Conservation (phyloP, 2,113 vertebrate species). For the Thermophis baileyi region DNA sequence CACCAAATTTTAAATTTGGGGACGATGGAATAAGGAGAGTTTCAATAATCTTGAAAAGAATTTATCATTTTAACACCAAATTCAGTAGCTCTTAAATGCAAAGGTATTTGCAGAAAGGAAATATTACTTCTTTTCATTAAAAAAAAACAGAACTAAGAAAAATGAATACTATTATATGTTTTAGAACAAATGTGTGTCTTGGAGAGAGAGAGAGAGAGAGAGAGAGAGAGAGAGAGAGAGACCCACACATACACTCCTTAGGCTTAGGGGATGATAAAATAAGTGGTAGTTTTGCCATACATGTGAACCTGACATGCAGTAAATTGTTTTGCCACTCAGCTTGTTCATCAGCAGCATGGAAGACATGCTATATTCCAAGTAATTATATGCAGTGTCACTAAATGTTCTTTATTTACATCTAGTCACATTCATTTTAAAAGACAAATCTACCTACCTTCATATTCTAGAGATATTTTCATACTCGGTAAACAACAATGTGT, state of each 20-base stretch:
- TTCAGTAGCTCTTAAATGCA: neutral
- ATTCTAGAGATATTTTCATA: neutral
- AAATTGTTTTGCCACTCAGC: neutral
- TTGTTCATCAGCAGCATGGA: neutral
- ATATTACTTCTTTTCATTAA: neutral
- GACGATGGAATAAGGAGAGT: neutral
- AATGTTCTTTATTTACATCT: neutral
- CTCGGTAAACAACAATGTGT: neutral
- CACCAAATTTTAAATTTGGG: neutral
- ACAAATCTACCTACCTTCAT: neutral
- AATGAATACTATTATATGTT: neutral
- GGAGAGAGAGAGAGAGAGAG: neutral
- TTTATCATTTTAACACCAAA: neutral
- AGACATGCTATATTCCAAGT: neutral
- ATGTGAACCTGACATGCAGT: neutral
- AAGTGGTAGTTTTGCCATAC: neutral
- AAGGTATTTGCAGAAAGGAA: neutral
- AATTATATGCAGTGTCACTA: neutral
- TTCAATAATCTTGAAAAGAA: neutral
- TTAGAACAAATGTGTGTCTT: neutral
- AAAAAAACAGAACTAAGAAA: neutral
- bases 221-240: too few species aligned
- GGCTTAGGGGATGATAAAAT: neutral
- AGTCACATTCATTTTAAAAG: neutral
- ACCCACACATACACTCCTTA: neutral